Evolutionary conservation across 2,113 vertebrate species (phyloP).

Genomic region (Clupea harengus): DNA sequence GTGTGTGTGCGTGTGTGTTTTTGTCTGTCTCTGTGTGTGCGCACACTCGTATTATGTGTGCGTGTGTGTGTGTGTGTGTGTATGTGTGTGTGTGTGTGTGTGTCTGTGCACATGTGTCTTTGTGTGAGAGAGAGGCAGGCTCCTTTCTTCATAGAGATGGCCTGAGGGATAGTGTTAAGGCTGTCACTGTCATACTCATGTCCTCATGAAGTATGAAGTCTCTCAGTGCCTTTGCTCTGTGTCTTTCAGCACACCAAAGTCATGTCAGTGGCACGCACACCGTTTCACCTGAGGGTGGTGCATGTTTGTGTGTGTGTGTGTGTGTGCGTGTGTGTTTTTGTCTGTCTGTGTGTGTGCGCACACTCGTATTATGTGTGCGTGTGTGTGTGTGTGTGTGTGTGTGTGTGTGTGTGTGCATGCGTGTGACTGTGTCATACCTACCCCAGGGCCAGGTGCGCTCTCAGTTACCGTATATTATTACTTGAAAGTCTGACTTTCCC

Average conservation of each 20-base stretch:
- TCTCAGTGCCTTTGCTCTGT: not conserved
- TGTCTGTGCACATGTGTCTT: not conserved
- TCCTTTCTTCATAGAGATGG: not conserved
- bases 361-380: not conserved
- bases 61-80: not conserved
- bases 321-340: not conserved
- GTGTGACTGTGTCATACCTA: conserved; percentile 45
- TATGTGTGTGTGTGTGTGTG: not conserved
- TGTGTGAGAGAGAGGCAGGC: not conserved
- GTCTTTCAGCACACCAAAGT: not conserved
- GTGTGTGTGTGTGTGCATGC: not conserved
- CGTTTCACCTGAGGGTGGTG: not conserved
- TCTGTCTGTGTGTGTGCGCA: not conserved
- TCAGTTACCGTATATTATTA: conserved; percentile 66
- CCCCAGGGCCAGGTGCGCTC: conserved; percentile 66
- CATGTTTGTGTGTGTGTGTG: not conserved
- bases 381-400: not conserved
- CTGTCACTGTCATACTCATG: not conserved
- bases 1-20: not conserved
- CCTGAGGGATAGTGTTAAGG: conserved; percentile 7
- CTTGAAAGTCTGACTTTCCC: conserved; percentile 64
- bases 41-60: not conserved
- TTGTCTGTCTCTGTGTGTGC: not conserved
- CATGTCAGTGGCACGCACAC: not conserved
- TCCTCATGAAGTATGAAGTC: not conserved